A percentile compares a stretch with the other conserved stretches of the same genome.
Conservation (phyloP, 2,888 invertebrate genomes). For the Proisotoma minuta region DNA sequence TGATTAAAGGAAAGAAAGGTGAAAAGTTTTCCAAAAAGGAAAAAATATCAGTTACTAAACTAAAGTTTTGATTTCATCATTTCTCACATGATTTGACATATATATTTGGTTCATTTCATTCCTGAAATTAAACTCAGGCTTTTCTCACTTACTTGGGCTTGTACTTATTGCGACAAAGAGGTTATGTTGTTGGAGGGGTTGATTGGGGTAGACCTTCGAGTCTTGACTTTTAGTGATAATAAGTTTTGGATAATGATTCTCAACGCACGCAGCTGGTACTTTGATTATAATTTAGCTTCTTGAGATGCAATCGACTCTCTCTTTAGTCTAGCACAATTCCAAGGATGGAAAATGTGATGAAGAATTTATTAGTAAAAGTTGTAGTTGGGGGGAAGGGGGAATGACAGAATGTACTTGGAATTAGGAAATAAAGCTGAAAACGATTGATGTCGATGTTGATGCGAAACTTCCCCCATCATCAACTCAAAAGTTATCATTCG, state of each 20-base stretch:
- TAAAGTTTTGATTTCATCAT: no score
- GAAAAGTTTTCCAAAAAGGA: no score
- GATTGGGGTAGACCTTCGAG: background rate
- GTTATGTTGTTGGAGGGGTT: background rate
- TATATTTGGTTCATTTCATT: no score
- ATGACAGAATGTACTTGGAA: slow-evolving; percentile 23
- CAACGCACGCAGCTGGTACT: background rate
- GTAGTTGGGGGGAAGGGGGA: background rate
- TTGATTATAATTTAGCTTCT: slow-evolving; percentile 9
- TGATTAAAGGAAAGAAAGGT: no score
- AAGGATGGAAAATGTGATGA: background rate
- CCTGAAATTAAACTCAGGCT: no score
- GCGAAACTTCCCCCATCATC: slow-evolving; percentile 29
- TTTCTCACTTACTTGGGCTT: no score
- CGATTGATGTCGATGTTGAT: slow-evolving; percentile 32
- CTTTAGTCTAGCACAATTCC: background rate
- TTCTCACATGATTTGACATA: no score
- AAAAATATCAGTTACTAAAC: no score
- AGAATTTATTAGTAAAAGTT: background rate
- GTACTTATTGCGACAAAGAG: no score
- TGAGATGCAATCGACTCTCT: slow-evolving; percentile 11
- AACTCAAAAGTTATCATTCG: slow-evolving; percentile 2
- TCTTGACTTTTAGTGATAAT: background rate
- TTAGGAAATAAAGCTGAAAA: slow-evolving; percentile 27
- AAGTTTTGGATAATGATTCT: slow-evolving; percentile 8